phyloP scores from a whole-genome alignment of 2,888 invertebrate genomes.

The Metacarcinus magister region DNA sequence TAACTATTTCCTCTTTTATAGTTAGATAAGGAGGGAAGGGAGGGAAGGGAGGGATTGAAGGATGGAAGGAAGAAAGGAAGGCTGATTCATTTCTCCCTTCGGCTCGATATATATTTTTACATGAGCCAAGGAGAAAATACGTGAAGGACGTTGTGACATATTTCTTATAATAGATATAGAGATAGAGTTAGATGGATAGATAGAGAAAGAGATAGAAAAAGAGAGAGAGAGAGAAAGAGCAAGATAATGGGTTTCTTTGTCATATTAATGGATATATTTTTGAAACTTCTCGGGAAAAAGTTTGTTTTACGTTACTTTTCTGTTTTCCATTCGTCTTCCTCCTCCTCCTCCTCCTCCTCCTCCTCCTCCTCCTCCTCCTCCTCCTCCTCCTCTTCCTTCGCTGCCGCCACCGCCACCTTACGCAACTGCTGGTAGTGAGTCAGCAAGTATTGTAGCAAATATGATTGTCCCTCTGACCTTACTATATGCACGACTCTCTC shows the following conservation, averaged over 20 bases:
- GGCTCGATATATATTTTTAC: background rate
- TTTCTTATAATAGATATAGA: background rate
- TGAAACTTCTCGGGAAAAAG: background rate
- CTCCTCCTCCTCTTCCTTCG: background rate
- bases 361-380: background rate
- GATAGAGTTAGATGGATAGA: background rate
- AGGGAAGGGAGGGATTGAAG: background rate
- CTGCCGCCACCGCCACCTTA: background rate
- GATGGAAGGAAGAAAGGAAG: background rate
- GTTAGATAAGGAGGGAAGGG: background rate
- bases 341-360: background rate
- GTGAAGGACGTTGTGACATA: background rate
- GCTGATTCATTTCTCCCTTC: background rate
- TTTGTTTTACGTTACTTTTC: background rate
- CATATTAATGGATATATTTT: conserved; percentile 18
- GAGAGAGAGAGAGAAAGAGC: conserved; percentile 53
- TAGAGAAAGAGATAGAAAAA: conserved; percentile 27
- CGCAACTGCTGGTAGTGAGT: background rate
- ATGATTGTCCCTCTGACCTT: background rate
- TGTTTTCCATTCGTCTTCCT: background rate
- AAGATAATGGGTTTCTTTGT: background rate
- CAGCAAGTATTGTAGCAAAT: background rate
- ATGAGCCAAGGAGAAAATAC: background rate
- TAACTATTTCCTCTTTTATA: background rate
- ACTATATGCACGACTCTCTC: background rate